Evolutionary conservation across 2,113 vertebrate genomes (phyloP).

Genomic region (Chloropsis cyanopogon): DNA sequence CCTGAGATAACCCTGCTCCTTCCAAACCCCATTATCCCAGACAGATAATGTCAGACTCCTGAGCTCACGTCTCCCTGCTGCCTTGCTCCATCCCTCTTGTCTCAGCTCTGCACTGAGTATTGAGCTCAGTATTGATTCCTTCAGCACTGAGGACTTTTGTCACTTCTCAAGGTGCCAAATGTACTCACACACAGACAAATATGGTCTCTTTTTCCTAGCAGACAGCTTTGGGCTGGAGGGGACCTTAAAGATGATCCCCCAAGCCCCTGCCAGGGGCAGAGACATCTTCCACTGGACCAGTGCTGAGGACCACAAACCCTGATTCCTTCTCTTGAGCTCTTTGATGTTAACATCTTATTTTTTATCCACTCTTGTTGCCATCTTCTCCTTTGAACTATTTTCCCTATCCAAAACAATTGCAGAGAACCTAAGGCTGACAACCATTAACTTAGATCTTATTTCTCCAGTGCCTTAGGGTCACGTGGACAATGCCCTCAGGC

Average conservation of each 20-base stretch:
- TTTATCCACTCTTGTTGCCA: neutral
- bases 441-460: neutral
- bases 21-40: neutral
- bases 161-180: neutral
- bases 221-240: neutral
- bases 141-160: neutral
- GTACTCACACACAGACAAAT: neutral
- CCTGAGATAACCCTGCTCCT: neutral
- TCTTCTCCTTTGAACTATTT: neutral
- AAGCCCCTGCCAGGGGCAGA: neutral
- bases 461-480: neutral
- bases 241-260: neutral
- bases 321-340: neutral
- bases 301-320: neutral
- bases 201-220: rapidly evolving
- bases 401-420: neutral
- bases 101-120: neutral
- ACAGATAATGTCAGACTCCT: rapidly evolving
- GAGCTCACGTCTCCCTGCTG: neutral
- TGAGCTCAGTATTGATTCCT: neutral
- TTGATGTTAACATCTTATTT: neutral
- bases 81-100: neutral
- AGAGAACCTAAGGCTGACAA: neutral
- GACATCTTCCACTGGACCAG: neutral
- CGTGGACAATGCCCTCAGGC: neutral